Conservation (phyloP, 2,113 vertebrate genomes). For the Cygnus buccinator region DNA sequence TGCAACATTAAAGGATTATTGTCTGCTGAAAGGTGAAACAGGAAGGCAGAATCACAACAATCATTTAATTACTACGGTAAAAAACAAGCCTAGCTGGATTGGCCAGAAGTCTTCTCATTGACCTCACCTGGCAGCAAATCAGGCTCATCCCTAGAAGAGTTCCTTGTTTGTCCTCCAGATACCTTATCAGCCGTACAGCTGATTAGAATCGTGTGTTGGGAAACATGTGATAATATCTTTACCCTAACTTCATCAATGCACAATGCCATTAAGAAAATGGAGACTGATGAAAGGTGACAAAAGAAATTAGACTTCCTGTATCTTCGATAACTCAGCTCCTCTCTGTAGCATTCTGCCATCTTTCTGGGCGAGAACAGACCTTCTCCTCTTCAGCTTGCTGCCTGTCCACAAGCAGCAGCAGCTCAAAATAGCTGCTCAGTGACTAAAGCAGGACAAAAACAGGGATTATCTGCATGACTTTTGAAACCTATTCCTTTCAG, state of each 20-base stretch:
- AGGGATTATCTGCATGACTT: not conserved
- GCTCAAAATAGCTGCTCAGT: not conserved
- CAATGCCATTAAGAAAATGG: not conserved
- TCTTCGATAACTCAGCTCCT: not conserved
- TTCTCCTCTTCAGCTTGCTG: not conserved
- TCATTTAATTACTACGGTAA: not conserved
- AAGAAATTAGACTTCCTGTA: not conserved
- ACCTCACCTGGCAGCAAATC: not conserved
- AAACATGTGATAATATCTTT: not conserved
- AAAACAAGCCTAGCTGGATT: not conserved
- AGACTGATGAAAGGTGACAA: not conserved
- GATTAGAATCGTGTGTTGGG: not conserved
- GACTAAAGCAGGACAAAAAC: not conserved
- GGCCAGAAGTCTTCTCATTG: not conserved
- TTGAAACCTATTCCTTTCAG: not conserved
- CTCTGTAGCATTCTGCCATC: not conserved
- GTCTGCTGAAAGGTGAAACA: conserved; percentile 1
- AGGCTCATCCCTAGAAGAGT: not conserved
- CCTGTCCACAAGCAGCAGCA: not conserved
- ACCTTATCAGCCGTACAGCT: not conserved
- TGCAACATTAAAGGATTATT: not conserved
- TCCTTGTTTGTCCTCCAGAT: not conserved
- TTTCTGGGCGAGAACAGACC: not conserved
- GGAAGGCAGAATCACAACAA: not conserved
- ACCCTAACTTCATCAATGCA: not conserved